Evolutionary conservation across 2,113 vertebrate species (phyloP), one percentile per base, ranked within the genome.

Genomic region (Alethe diademata): DNA sequence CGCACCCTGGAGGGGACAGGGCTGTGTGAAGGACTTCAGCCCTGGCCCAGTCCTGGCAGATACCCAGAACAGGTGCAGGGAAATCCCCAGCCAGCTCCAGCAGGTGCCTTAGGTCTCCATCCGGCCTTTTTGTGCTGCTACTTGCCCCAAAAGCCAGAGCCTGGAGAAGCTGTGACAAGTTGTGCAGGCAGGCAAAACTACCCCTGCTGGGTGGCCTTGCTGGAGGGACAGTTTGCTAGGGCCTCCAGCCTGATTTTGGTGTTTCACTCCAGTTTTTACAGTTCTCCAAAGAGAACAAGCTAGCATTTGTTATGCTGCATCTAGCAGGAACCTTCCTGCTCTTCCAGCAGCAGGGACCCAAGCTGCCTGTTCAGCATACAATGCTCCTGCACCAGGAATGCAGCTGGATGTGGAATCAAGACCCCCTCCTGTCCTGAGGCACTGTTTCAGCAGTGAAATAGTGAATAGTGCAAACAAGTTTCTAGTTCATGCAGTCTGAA

Each of bases 341-440:
- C n/a, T 66, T 64, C 8, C 61, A 85, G 56, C 45, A 80, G 26
- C 28, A 61, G 25, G 9, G 19, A 28, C 47, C 54, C 0, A 3
- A 7, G 2, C 29, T 78, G 45, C 35, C 14, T 0, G 0, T 36
- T 53, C 1, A 4, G 20, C 2, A 4, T 36, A 24, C 31, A 45
- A 3, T 18, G 14, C 14, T 70, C 35, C 50, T 81, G n/a, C 24
- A 53, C 33, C 29, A 43, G 24, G 29, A 11, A 35, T 69, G 36
- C 28, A 38, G 29, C 15, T 62, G 64, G 28, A 26, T 14, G 7
- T 51, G 25, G 48, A 76, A 56, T 74, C 11, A 29, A 86, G 31
- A 53, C 26, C 47, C 10, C 57, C 5, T 81, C 62, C 42, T 5
- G 2, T 48, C 45, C 50, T 20, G 6, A 75, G 42, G n/a, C 13